Percentiles rank a stretch among this genome's conserved stretches.
Evolutionary conservation across 2,888 invertebrate genomes (phyloP).

Genomic region (Stenotaenia linearis): DNA sequence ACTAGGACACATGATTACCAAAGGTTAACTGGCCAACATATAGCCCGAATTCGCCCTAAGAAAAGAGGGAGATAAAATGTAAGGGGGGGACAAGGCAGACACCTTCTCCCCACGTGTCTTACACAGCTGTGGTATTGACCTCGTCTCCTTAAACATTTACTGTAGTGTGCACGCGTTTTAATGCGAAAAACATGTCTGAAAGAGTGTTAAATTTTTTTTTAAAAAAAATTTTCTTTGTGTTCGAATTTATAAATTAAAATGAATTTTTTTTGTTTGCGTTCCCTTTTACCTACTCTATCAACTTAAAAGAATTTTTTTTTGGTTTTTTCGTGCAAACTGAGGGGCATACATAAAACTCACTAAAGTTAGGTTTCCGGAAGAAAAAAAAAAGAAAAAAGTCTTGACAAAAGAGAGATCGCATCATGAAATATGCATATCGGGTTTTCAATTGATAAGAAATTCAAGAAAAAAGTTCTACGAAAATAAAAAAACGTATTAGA

Average conservation of each 20-base stretch:
- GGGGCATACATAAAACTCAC: neutral
- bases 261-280: neutral
- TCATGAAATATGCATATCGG: slow-evolving; percentile 19
- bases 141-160: neutral
- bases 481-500: neutral
- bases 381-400: neutral
- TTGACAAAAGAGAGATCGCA: slow-evolving; percentile 17
- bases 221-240: no score
- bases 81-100: slow-evolving; percentile 1
- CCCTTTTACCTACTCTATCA: neutral
- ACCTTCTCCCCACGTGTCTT: neutral
- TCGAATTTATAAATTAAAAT: neutral
- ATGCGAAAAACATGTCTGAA: slow-evolving; percentile 10
- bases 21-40: slow-evolving; percentile 27
- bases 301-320: neutral
- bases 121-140: neutral
- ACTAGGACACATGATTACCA: slow-evolving; percentile 26
- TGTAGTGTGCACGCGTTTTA: neutral
- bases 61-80: neutral
- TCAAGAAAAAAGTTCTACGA: neutral
- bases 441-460: slow-evolving; percentile 15
- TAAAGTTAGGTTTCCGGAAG: neutral
- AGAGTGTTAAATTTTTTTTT: neutral
- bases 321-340: neutral
- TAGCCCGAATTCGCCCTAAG: neutral